A percentile compares a stretch with the other conserved stretches of the same genome.
These are phyloP conservation scores for Stenolophus ochropezus DNA, from an alignment of 2,888 invertebrate genomes.

Conservation along the genomic window DNA sequence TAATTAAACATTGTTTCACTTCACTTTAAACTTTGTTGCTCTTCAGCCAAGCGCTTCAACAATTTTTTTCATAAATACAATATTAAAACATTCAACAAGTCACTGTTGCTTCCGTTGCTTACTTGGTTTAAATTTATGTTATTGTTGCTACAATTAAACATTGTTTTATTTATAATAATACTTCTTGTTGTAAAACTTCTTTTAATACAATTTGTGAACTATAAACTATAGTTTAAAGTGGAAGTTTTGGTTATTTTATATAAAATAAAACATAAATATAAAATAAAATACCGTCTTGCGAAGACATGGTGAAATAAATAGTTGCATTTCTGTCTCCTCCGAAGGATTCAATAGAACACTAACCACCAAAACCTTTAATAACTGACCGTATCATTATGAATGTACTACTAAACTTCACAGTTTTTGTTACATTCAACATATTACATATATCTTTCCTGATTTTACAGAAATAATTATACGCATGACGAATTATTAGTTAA, in stretches of 20 bases:
- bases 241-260: conserved; percentile 49
- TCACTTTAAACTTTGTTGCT: conserved; percentile 2
- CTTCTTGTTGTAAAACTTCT: neutral
- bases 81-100: conserved; percentile 1
- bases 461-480: neutral
- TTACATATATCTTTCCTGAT: conserved; percentile 10
- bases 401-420: neutral
- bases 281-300: conserved; percentile 62
- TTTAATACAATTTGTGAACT: too few species aligned
- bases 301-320: conserved; percentile 61
- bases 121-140: too few species aligned
- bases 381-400: conserved; percentile 6
- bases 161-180: neutral
- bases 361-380: conserved; percentile 26
- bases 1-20: conserved; percentile 16
- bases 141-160: neutral
- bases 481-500: neutral
- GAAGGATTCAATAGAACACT: neutral
- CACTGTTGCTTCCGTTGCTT: neutral
- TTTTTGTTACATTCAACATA: conserved; percentile 44
- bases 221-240: too few species aligned
- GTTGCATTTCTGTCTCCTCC: conserved; percentile 62
- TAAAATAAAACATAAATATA: conserved; percentile 54
- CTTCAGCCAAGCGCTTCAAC: neutral
- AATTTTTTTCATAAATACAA: neutral